Evolutionary conservation across 2,797 vertebrate species (phyloP).

Genomic region (Takifugu ocellatus): DNA sequence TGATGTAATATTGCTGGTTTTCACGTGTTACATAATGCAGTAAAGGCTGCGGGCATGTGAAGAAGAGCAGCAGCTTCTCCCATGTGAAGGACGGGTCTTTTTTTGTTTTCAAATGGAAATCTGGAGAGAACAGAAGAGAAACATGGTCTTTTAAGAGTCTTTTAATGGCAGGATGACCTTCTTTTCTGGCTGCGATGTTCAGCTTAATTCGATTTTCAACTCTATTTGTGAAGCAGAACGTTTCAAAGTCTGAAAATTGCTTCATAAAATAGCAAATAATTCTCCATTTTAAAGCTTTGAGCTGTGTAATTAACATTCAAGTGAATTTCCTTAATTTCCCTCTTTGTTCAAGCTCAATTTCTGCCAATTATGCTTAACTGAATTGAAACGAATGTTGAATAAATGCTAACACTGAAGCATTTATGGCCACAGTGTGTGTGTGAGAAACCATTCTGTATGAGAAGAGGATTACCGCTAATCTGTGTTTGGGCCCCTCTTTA

Average conservation of each 20-base stretch:
- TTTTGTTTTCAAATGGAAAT: slow-evolving; percentile 13
- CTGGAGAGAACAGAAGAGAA: slow-evolving; percentile 4
- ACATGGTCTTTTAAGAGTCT: background rate
- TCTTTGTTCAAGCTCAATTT: background rate
- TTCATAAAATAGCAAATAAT: background rate
- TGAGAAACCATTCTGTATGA: slow-evolving; percentile 31
- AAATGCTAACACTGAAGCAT: too few relatives aligned
- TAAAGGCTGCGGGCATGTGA: slow-evolving; percentile 26
- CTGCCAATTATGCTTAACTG: background rate
- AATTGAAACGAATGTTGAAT: too few relatives aligned
- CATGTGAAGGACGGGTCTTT: slow-evolving; percentile 22
- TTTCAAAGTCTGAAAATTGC: too few relatives aligned
- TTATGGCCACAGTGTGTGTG: slow-evolving; percentile 1
- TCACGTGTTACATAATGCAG: slow-evolving; percentile 45
- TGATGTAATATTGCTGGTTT: slow-evolving; percentile 36
- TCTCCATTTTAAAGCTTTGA: too few relatives aligned
- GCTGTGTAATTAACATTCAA: too few relatives aligned
- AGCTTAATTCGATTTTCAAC: too few relatives aligned
- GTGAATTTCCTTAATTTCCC: too few relatives aligned
- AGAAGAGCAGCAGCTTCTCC: slow-evolving; percentile 29
- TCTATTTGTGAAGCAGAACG: too few relatives aligned
- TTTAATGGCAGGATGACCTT: slow-evolving; percentile 3
- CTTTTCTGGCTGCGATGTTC: too few relatives aligned
- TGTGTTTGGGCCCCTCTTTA: slow-evolving; percentile 49
- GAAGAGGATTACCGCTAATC: slow-evolving; percentile 76